A percentile compares a stretch with the other conserved stretches of the same genome.
Evolutionary conservation across 2,888 invertebrate species (phyloP).

Genomic region (Dicranocentrus wangi): DNA sequence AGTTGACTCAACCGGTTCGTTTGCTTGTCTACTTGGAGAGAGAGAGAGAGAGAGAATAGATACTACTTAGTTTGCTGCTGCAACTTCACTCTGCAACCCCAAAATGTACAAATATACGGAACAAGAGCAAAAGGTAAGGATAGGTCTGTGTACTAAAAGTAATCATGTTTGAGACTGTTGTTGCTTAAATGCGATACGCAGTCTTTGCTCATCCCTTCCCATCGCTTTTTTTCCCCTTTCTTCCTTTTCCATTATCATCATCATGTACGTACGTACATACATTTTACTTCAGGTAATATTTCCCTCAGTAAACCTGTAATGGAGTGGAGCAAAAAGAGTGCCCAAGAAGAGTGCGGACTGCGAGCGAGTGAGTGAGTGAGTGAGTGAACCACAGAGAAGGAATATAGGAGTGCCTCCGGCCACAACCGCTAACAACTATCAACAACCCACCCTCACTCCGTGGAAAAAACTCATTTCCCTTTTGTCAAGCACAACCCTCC

Average conservation of each 20-base stretch:
- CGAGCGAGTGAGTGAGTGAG: slow-evolving; percentile 12
- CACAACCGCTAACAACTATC: slow-evolving; percentile 73
- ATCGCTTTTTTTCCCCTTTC: slow-evolving; percentile 3
- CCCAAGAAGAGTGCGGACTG: neutral
- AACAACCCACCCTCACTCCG: slow-evolving; percentile 72
- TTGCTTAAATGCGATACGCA: neutral
- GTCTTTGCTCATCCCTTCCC: slow-evolving; percentile 6
- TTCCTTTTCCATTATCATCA: slow-evolving; percentile 12
- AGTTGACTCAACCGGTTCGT: slow-evolving; percentile 72
- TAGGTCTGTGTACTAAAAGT: slow-evolving; percentile 45
- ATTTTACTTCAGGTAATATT: slow-evolving; percentile 27
- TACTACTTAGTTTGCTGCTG: slow-evolving; percentile 20
- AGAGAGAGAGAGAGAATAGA: no score
- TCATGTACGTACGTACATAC: slow-evolving; percentile 21
- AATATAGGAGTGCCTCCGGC: slow-evolving; percentile 69
- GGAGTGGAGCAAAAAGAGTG: slow-evolving; percentile 22
- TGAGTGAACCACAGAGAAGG: slow-evolving; percentile 17
- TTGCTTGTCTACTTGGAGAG: slow-evolving; percentile 52
- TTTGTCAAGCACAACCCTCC: slow-evolving; percentile 70
- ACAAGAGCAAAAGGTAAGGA: slow-evolving; percentile 41
- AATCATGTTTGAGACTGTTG: slow-evolving; percentile 8
- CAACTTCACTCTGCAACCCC: slow-evolving; percentile 38
- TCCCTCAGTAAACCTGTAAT: slow-evolving; percentile 1
- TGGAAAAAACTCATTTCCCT: slow-evolving; percentile 73
- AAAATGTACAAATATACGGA: slow-evolving; percentile 31